phyloP scores from a whole-genome alignment of 2,888 invertebrate genomes.

The Xestoiulus laeticollis region DNA sequence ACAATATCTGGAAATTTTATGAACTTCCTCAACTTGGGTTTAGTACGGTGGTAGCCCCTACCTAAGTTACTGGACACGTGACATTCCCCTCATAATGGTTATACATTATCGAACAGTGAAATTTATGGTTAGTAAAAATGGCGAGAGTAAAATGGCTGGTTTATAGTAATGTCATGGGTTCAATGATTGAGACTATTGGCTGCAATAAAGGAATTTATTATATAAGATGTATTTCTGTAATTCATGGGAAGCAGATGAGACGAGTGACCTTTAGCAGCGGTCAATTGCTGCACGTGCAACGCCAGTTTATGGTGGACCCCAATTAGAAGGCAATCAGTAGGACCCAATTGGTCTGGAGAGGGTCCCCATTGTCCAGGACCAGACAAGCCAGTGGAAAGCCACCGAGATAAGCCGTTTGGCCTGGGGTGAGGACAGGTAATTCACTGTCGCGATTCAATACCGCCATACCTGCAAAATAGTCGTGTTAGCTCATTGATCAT shows the following conservation, averaged over 20 bases:
- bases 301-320: not conserved
- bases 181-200: not conserved
- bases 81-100: no score
- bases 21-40: not conserved
- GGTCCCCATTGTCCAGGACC: constrained; percentile 17
- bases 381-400: not conserved
- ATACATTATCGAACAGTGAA: no score
- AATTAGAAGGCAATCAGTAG: constrained; percentile 45
- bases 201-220: not conserved
- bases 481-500: no score
- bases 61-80: not conserved
- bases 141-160: no score
- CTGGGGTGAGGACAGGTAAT: not conserved
- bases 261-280: not conserved
- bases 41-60: no score
- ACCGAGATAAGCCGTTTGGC: constrained; percentile 18
- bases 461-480: no score
- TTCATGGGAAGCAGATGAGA: not conserved
- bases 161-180: not conserved
- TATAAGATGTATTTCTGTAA: not conserved
- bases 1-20: constrained; percentile 12
- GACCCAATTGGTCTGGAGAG: constrained; percentile 40
- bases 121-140: no score
- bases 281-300: constrained; percentile 22
- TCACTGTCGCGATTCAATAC: constrained; percentile 9